These are phyloP conservation scores for Hydra vulgaris DNA, from an alignment of 30 jellyfish, hydroid and myxozoan species.

Conservation along the genomic window DNA sequence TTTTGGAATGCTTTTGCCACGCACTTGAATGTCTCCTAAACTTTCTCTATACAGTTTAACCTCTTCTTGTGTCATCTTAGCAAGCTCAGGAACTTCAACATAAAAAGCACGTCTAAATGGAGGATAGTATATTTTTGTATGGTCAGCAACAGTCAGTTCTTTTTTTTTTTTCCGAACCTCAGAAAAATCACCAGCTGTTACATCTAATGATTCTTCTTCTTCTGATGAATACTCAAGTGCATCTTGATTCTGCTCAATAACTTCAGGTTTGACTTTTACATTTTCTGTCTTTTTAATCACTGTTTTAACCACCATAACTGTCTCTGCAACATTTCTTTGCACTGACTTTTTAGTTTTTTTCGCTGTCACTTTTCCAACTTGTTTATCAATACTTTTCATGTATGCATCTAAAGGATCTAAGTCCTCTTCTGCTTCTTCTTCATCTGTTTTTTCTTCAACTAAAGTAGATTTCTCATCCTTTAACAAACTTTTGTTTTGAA, in stretches of 20 bases:
- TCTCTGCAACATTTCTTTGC: conserved; percentile 15
- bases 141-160: conserved; percentile 87
- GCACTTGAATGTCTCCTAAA: conserved; percentile 70
- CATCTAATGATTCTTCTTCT: conserved; percentile 59
- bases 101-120: conserved; percentile 76
- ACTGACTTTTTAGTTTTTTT: conserved; percentile 11
- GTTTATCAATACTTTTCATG: conserved; percentile 82
- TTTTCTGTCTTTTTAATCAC: conserved; percentile 55
- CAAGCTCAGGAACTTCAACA: conserved; percentile 96
- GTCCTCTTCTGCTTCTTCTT: conserved; percentile 45
- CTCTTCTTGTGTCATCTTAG: conserved; percentile 77
- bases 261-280: conserved; percentile 64
- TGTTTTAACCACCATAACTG: conserved; percentile 81
- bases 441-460: conserved; percentile 13
- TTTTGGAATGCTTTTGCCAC: conserved; percentile 90
- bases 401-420: conserved; percentile 94
- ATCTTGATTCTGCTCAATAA: conserved; percentile 96
- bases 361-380: conserved; percentile 48
- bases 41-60: conserved; percentile 70
- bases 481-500: background rate
- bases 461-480: background rate
- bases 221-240: conserved; percentile 92
- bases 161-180: conserved; percentile 75
- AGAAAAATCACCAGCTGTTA: conserved; percentile 54
- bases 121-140: conserved; percentile 69